A percentile compares a stretch with the other conserved stretches of the same genome.
phyloP scores from a whole-genome alignment of 1,140 invertebrate genomes.

The Drosophila prosaltans region DNA sequence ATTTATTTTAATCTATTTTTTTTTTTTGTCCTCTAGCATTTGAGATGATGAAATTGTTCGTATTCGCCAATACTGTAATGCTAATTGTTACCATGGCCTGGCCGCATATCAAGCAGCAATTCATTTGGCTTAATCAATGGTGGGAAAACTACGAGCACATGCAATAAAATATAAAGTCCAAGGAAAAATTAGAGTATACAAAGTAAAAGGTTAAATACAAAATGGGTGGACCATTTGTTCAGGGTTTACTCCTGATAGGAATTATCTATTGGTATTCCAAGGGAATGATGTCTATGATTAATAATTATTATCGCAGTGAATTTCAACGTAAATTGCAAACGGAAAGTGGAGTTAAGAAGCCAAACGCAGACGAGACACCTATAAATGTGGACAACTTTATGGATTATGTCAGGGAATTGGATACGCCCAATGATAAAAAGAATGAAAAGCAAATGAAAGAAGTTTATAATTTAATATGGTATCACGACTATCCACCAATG shows the following conservation, averaged over 20 bases:
- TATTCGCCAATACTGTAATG: slow-evolving; percentile 79
- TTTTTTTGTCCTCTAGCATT: slow-evolving; percentile 45
- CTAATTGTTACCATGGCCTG: slow-evolving; percentile 81
- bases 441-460: not conserved
- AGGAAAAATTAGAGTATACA: not conserved
- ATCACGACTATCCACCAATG: slow-evolving; percentile 11
- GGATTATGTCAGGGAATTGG: slow-evolving; percentile 70
- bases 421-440: slow-evolving; percentile 22
- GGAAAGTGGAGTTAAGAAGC: slow-evolving; percentile 13
- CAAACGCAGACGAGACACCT: slow-evolving; percentile 33
- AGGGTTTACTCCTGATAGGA: slow-evolving; percentile 73
- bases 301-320: slow-evolving; percentile 80
- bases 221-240: slow-evolving; percentile 80
- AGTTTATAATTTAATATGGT: not conserved
- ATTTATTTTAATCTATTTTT: not conserved
- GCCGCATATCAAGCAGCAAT: slow-evolving; percentile 74
- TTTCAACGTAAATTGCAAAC: slow-evolving; percentile 69
- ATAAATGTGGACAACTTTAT: slow-evolving; percentile 72
- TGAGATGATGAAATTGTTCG: slow-evolving; percentile 82
- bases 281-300: slow-evolving; percentile 81
- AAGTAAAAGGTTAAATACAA: slow-evolving; percentile 1
- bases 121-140: slow-evolving; percentile 71
- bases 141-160: slow-evolving; percentile 51
- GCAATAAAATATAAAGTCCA: slow-evolving; percentile 12
- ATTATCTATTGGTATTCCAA: slow-evolving; percentile 81